Base-by-base conservation (phyloP, 2,113 vertebrate genomes). In the Tricholaema leucomelas region DNA sequence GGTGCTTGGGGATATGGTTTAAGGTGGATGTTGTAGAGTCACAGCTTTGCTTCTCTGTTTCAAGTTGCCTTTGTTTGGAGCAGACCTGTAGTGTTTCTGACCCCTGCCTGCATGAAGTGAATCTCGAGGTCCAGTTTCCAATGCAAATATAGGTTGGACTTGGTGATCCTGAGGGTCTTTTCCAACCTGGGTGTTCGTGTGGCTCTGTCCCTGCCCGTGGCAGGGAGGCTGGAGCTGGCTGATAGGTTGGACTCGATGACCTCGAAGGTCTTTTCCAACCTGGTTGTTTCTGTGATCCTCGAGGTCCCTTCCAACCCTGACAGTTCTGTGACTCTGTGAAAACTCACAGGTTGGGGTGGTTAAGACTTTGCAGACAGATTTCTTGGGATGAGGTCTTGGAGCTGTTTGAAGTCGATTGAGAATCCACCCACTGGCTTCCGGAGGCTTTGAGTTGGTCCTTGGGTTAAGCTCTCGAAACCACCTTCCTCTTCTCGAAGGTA, bases 381-480 rank as follows among this genome's bases (percentile, higher is more conserved):
- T 52, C 60, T 93, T 44, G 67, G 85, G 87, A 33, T 44, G 56
- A 91, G 72, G 40, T 56, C 85, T 81, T 76, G 72, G 61, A 58
- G 81, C 61, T 81, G 81, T 87, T 85, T 80, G 95, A 95, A 92
- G 78, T 80, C 2, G 7, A 21, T 36, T 87, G 88, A 59, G 91
- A 85, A 94, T 84, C 87, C 38, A 0, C 92, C 92, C 75, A 76
- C 71, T 66, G 91, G 71, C 86, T 88, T 93, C 3, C 2, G 71
- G 72, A 87, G 92, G 60, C 92, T 95, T 95, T 91, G 91, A 93
- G 84, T 87, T 67, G 80, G 87, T 17, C 52, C 66, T 64, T 16
- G 88, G 93, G 90, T 88, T 80, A 56, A 80, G 63, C 81, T 70
- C 33, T 70, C 33, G 91, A 96, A 96, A 95, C 91, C 92, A 93